Evolutionary conservation across 2,113 vertebrate genomes (phyloP), one percentile per base, ranked within the genome.

Genomic region (Oreochromis aureus): DNA sequence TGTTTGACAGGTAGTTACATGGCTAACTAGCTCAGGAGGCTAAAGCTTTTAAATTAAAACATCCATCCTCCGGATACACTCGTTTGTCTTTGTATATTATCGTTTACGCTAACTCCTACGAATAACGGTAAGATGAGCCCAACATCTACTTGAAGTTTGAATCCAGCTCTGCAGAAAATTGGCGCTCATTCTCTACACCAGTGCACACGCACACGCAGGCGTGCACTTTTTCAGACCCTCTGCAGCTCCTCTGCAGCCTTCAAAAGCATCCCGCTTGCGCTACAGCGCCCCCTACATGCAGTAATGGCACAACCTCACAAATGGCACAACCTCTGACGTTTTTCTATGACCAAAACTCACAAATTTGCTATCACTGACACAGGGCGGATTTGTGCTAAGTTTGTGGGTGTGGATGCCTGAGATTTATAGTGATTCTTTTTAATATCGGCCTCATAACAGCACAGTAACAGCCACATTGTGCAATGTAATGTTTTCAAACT

Each of bases 161-260:
- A 63, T 71, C 34, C 24, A 58, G 82, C 53, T 76, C 39, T 2
- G 13, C 19, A 27, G 22, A 44, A 76, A 24, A 86, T 93, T 93
- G 92, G 90, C 94, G 93, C 92, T 90, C 82, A 80, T 87, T 92
- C 73, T 48, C 78, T 61, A 32, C 36, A 63, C 78, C 3, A 13
- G 36, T 39, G 39, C 22, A 63, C 84, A 56, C 15, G 90, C 88
- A 90, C 89, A 51, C 89, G 82, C 84, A 61, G 24, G 41, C 86
- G 78, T 84, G 90, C 92, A 89, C 88, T 55, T 22, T 84, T 13
- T n/a, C 58, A 81, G 39, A 22, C 36, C 22, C 11, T 79, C 53
- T 82, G 80, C 81, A 76, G 58, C 8, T 24, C n/a, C 27, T 71
- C 59, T 81, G 69, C 82, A 80, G 18, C 2, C 3, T 12, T 39